phyloP scores from a whole-genome alignment of 2,797 vertebrate genomes.

The Columba guinea region DNA sequence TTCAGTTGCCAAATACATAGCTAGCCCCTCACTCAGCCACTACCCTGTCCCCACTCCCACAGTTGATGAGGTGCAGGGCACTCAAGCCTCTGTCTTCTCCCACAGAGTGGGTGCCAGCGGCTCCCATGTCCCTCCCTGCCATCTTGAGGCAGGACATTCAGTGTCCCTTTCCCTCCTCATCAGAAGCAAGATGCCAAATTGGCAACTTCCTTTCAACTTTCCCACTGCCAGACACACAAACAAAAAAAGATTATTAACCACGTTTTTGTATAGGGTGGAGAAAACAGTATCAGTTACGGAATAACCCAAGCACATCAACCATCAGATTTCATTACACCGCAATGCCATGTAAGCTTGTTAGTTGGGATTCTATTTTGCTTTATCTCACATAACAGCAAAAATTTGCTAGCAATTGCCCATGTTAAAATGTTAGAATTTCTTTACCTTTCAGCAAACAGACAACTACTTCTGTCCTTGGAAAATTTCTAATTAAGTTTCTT shows the following conservation, averaged over 20 bases:
- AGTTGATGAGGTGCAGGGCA: neutral
- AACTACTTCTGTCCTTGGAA: neutral
- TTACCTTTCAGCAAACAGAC: neutral
- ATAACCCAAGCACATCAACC: neutral
- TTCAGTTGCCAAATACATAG: neutral
- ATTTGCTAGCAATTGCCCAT: neutral
- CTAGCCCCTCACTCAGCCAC: neutral
- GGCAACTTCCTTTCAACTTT: neutral
- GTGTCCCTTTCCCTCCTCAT: neutral
- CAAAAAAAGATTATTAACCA: neutral
- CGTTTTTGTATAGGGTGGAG: neutral
- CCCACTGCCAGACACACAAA: neutral
- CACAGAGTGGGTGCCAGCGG: neutral
- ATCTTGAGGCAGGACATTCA: too few relatives aligned
- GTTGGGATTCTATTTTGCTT: neutral
- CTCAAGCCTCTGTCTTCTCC: neutral
- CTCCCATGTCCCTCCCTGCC: neutral
- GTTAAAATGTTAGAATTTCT: neutral
- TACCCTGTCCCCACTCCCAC: fast-evolving
- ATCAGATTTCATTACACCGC: neutral
- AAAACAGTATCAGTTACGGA: neutral
- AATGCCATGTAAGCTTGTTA: neutral
- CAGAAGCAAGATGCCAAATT: neutral
- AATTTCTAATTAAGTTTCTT: constrained; percentile 37
- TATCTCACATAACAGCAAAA: neutral